A percentile compares a stretch with the other conserved stretches of the same genome.
phyloP scores from a whole-genome alignment of 2,113 vertebrate genomes.

The Sialia sialis region DNA sequence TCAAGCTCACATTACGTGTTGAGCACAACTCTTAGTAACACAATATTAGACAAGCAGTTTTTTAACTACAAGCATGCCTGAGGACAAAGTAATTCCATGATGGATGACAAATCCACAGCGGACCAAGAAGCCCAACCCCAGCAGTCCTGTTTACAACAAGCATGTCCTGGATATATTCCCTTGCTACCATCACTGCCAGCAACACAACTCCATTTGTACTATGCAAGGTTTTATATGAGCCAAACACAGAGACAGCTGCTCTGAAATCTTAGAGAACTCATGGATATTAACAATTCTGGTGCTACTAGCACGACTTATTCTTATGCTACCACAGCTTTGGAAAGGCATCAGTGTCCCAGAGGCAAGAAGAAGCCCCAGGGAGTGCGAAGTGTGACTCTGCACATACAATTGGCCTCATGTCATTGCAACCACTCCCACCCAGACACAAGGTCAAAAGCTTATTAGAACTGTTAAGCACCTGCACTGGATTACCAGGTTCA shows the following conservation, averaged over 20 bases:
- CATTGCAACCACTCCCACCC: not conserved
- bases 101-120: not conserved
- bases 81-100: not conserved
- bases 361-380: not conserved
- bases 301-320: not conserved
- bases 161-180: not conserved
- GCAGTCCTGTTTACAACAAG: not conserved
- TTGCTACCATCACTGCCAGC: not conserved
- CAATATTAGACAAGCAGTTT: not conserved
- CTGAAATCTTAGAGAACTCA: not conserved
- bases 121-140: not conserved
- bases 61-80: not conserved
- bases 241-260: not conserved
- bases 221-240: not conserved
- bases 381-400: not conserved
- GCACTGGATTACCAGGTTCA: not conserved
- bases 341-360: not conserved
- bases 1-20: not conserved
- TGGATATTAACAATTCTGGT: not conserved
- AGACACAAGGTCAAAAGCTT: not conserved
- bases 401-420: rapidly evolving
- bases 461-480: not conserved
- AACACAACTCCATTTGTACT: not conserved
- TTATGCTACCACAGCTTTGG: not conserved
- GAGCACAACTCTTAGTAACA: not conserved